Evolutionary conservation across 2,797 vertebrate genomes (phyloP).

Genomic region (Dicrostonyx torquatus): DNA sequence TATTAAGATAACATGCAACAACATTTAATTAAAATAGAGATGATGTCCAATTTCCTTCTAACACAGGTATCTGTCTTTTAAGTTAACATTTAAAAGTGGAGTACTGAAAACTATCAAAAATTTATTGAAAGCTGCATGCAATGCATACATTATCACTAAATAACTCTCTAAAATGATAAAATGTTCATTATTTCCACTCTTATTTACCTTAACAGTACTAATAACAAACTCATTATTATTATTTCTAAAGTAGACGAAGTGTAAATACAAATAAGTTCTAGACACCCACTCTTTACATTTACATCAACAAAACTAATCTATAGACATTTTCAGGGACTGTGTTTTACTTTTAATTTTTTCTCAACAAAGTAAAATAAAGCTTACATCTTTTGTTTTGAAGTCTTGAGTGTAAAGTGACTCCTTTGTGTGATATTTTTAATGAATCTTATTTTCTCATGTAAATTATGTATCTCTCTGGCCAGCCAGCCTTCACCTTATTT

Average conservation of each 20-base stretch:
- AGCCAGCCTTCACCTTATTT: constrained; percentile 88
- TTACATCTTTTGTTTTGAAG: background rate
- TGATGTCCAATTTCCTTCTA: background rate
- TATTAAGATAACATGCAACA: background rate
- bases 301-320: background rate
- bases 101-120: background rate
- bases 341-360: background rate
- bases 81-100: background rate
- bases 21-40: background rate
- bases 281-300: accelerated
- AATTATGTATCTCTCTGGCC: constrained; percentile 87
- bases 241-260: background rate
- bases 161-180: background rate
- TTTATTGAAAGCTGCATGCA: too few species aligned
- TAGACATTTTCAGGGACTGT: accelerated
- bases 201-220: background rate
- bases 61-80: background rate
- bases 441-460: constrained; percentile 88
- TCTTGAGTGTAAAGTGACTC: background rate
- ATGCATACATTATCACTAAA: background rate
- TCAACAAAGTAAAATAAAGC: background rate
- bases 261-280: background rate
- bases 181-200: background rate
- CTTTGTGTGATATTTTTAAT: background rate
- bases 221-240: background rate